Evolutionary conservation across 1,140 invertebrate species (phyloP), one percentile per base, ranked within the genome.

Genomic region (Platyscapa corneri): DNA sequence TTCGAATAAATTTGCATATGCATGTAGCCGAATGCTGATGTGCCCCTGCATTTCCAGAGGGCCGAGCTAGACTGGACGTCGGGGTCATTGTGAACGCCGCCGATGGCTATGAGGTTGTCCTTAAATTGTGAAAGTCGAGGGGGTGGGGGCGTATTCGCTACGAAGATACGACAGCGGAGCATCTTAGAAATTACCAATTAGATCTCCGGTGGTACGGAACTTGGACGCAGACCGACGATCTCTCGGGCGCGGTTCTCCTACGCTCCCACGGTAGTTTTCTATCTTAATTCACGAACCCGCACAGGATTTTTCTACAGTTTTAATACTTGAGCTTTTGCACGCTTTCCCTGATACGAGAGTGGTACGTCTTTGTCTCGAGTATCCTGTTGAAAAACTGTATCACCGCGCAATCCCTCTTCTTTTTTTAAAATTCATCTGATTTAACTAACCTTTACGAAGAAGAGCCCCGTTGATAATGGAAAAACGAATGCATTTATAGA

Each of bases 1-100:
- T 84, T 87, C 88, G 92, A 92, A 93, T 93, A 93, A 93, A 93
- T 93, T 93, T 93, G 92, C 92, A 93, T 93, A 93, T 92, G 92
- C 89, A 93, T 93, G 91, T 91, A 89, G 90, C 90, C 89, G 90
- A 90, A 91, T 91, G 89, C 89, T 89, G 87, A 91, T 89, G 91
- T 72, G 81, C 67, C 75, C n/a, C n/a, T n/a, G 75, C 76, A 27
- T 72, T 64, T 32, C 42, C n/a, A 42, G 39, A 83, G 79, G 60
- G 32, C 23, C 49, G 64, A 79, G n/a, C n/a, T 72, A 46, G 70
- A 27, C 37, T 56, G 56, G 37, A 12, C 42, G 65, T 65, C 30
- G 42, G 27, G 75, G 75, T 20, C 42, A 34, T 49, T 76, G 74
- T 49, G n/a, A 49, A 3, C 27, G 42, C 12, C 42, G 74, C 42